Evolutionary conservation across 2,797 vertebrate genomes (phyloP).

Genomic region (Tarsius wallacei): DNA sequence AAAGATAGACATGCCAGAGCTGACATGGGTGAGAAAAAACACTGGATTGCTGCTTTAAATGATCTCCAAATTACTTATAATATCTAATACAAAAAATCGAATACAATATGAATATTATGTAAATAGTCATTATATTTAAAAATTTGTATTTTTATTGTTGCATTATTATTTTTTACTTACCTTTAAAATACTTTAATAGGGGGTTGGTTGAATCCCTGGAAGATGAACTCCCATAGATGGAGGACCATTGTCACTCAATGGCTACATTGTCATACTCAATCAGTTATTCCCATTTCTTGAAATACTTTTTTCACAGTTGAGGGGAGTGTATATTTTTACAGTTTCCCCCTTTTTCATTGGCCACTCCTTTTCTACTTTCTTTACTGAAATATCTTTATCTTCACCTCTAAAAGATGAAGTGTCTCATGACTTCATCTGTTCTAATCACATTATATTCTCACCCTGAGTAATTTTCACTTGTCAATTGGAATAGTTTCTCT

Average conservation of each 20-base stretch:
- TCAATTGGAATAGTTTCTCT: not conserved
- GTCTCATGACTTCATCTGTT: not conserved
- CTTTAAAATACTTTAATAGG: not conserved
- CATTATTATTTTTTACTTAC: not conserved
- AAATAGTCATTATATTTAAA: not conserved
- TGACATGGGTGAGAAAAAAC: too few species aligned
- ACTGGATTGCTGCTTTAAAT: not conserved
- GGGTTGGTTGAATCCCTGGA: not conserved
- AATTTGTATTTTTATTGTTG: not conserved
- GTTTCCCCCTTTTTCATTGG: not conserved
- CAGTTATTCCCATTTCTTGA: not conserved
- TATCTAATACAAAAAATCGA: not conserved
- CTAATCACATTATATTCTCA: not conserved
- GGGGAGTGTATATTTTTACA: not conserved
- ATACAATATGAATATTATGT: not conserved
- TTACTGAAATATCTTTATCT: not conserved
- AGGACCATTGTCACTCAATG: not conserved
- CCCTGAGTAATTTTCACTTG: not conserved
- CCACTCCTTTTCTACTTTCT: not conserved
- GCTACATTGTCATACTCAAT: not conserved
- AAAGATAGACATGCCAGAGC: too few species aligned
- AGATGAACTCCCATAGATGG: not conserved
- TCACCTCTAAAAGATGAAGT: not conserved
- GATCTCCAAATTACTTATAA: not conserved
- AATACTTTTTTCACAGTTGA: not conserved